Base-by-base conservation (phyloP, 2,888 invertebrate species). In the Erebia epiphron region DNA sequence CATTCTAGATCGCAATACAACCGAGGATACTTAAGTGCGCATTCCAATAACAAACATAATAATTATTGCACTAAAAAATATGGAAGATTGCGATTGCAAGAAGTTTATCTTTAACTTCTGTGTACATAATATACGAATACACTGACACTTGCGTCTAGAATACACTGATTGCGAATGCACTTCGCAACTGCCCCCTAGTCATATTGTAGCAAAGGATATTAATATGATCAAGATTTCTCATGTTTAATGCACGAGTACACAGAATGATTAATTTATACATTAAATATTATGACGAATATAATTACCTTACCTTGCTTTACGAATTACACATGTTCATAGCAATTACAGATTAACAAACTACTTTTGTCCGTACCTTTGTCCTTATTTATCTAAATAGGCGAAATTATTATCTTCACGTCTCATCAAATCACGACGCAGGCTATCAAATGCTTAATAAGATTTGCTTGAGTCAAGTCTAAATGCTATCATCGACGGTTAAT, bases 171-270 rank as follows among this genome's bases (percentile, higher is more conserved):
- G 35, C n/a, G 14, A 58, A 35, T 35, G 35, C 57, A 9, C 35
- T 35, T 35, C 57, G 57, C 57, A 58, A 2, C 35, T 60, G 43
- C 60, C 16, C n/a, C n/a, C 16, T 10, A 41, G 60, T 16, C 16
- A 60, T 60, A 41, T 60, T 60, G 16, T 43, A 4, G 49, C n/a
- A n/a, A 49, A 50, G 26, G n/a, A 35, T 35, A 11, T 43, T 60
- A 18, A 50, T 49, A 63, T 10, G 9, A 50, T 63, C 62, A 26
- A 50, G 18, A 67, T 43, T 18, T 18, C 62, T 60, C 46, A 67
- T 72, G 58, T 64, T 58, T 66, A 52, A 69, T 63, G 46, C 69
- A 69, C 62, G 10, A 1, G 41, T 60, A 43, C 41, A 16, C 43
- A 43, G 60, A 60, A 60, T 60, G 35, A 60, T 60, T 43, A 60